Evolutionary conservation across 2,888 invertebrate species (phyloP).

Genomic region (Drosophila lacicola): DNA sequence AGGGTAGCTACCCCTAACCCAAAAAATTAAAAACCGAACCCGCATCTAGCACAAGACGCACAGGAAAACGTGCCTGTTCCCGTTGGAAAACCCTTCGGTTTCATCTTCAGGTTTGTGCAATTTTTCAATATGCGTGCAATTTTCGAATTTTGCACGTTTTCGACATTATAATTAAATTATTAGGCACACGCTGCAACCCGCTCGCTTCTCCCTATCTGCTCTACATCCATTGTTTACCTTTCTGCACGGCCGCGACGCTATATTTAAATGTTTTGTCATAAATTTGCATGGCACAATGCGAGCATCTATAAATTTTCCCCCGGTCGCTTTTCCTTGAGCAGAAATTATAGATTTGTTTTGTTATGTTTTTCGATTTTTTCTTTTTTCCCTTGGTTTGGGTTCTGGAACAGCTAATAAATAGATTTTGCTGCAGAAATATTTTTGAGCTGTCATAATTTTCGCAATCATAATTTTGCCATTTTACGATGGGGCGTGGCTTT

Average conservation of each 20-base stretch:
- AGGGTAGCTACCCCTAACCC: constrained; percentile 31
- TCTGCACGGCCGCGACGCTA: constrained; percentile 50
- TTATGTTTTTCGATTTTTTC: constrained; percentile 30
- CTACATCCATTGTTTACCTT: constrained; percentile 65
- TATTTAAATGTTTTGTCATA: constrained; percentile 77
- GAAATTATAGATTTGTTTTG: constrained; percentile 66
- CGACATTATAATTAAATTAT: constrained; percentile 77
- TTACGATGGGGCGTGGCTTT: constrained; percentile 64
- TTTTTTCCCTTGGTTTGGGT: constrained; percentile 5
- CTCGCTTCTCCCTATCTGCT: constrained; percentile 3
- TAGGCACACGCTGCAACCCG: constrained; percentile 69
- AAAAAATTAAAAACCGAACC: background rate
- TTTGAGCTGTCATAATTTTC: constrained; percentile 64
- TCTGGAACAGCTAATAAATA: constrained; percentile 54
- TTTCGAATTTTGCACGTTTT: constrained; percentile 69
- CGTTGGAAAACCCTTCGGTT: constrained; percentile 50
- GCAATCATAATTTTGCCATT: constrained; percentile 73
- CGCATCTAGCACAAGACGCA: constrained; percentile 17
- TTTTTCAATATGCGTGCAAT: constrained; percentile 61
- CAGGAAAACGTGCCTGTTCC: constrained; percentile 31
- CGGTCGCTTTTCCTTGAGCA: constrained; percentile 35
- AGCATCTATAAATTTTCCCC: constrained; percentile 42
- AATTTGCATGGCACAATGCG: constrained; percentile 75
- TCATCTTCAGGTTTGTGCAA: constrained; percentile 20
- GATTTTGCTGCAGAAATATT: constrained; percentile 31